These are phyloP conservation scores for Chromobotia macracanthus DNA, from an alignment of 2,797 vertebrate genomes.

Conservation along the genomic window DNA sequence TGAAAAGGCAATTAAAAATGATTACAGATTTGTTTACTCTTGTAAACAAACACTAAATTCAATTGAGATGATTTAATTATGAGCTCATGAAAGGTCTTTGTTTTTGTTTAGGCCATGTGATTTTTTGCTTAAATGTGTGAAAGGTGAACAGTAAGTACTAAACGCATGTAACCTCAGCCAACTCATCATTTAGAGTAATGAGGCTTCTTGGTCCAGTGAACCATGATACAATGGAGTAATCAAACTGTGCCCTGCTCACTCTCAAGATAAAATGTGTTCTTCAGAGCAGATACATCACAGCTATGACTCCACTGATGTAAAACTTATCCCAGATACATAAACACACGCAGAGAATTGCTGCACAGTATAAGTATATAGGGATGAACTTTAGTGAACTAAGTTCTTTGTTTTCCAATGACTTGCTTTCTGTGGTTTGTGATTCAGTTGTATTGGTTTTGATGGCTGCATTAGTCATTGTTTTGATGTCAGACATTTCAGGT, in stretches of 20 bases:
- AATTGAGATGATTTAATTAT: conserved; percentile 19
- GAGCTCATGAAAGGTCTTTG: conserved; percentile 11
- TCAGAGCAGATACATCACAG: not conserved
- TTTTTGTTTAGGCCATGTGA: conserved; percentile 26
- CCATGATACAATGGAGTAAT: not conserved
- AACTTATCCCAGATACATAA: conserved; percentile 1
- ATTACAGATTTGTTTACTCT: not conserved
- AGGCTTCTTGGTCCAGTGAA: conserved; percentile 6
- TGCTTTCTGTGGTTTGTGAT: conserved; percentile 49
- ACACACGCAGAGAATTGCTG: not conserved
- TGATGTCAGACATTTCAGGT: conserved; percentile 48
- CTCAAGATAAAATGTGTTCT: conserved; percentile 11
- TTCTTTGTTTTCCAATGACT: conserved; percentile 30
- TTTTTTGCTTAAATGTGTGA: conserved; percentile 36
- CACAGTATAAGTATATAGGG: not conserved
- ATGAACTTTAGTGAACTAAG: conserved; percentile 52
- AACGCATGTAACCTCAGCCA: conserved; percentile 43
- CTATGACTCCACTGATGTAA: not conserved
- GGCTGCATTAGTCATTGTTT: conserved; percentile 51
- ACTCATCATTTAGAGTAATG: conserved; percentile 36
- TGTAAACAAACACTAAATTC: not conserved
- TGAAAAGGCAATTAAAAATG: not conserved
- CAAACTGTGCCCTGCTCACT: not conserved
- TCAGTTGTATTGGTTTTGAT: conserved; percentile 44
- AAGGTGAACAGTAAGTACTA: conserved; percentile 35